phyloP scores from a whole-genome alignment of 2,797 vertebrate species.

The Strix occidentalis region DNA sequence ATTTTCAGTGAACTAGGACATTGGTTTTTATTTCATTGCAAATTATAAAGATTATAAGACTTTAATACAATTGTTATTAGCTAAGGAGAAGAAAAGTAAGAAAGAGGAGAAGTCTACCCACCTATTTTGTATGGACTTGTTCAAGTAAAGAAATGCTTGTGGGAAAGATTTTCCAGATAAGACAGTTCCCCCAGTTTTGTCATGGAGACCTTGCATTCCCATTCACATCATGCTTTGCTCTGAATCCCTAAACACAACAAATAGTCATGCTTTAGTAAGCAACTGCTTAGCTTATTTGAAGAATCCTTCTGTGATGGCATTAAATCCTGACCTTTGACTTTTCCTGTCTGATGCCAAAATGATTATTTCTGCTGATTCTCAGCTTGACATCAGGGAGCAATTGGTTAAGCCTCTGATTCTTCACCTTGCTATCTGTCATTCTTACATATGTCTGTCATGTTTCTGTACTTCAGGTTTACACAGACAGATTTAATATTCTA shows the following conservation, averaged over 20 bases:
- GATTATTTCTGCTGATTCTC: slow-evolving; percentile 71
- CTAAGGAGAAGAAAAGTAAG: background rate
- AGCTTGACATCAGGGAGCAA: slow-evolving; percentile 69
- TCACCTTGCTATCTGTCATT: slow-evolving; percentile 48
- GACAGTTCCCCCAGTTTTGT: background rate
- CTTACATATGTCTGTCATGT: slow-evolving; percentile 11
- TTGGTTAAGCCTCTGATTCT: slow-evolving; percentile 64
- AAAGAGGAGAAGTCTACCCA: background rate
- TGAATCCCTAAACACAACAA: slow-evolving; percentile 62
- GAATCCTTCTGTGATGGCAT: slow-evolving; percentile 31
- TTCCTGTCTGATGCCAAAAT: slow-evolving; percentile 67
- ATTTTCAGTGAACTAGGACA: background rate
- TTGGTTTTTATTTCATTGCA: background rate
- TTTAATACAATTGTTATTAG: background rate
- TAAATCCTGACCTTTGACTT: slow-evolving; percentile 69
- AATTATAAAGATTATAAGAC: background rate
- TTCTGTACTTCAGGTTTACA: slow-evolving; percentile 52
- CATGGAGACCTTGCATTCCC: background rate
- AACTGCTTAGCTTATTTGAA: slow-evolving; percentile 68
- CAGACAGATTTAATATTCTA: slow-evolving; percentile 45
- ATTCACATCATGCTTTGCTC: background rate
- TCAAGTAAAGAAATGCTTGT: background rate
- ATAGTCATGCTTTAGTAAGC: slow-evolving; percentile 70
- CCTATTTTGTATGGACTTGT: background rate
- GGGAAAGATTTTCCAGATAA: background rate